These are phyloP conservation scores for Pantala flavescens DNA, from an alignment of 1,140 invertebrate genomes.

Conservation along the genomic window DNA sequence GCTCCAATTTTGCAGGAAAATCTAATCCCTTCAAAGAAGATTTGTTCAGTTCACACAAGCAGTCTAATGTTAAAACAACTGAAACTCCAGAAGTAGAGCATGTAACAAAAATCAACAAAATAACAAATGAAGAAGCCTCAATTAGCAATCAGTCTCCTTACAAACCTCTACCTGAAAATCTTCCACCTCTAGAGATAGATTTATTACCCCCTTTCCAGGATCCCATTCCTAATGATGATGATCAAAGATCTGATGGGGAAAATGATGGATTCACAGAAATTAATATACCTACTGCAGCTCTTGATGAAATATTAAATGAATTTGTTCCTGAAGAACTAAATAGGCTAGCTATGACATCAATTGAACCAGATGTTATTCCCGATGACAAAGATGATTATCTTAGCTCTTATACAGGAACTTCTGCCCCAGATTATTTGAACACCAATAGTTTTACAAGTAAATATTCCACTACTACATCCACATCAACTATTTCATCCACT, in stretches of 20 bases:
- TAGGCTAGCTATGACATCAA: background rate
- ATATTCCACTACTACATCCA: constrained; percentile 27
- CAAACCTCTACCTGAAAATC: background rate
- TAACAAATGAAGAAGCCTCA: too few relatives aligned
- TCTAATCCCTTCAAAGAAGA: too few relatives aligned
- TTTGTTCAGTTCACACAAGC: too few relatives aligned
- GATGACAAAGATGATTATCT: background rate
- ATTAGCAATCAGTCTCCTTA: too few relatives aligned
- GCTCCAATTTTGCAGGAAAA: too few relatives aligned
- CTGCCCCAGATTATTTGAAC: background rate
- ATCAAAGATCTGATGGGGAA: background rate
- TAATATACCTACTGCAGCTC: background rate
- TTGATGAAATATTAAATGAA: background rate
- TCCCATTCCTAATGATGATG: background rate
- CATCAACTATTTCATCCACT: constrained; percentile 18
- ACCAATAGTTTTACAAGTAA: constrained; percentile 14
- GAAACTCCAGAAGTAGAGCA: too few relatives aligned
- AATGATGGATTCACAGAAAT: background rate
- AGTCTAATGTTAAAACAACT: too few relatives aligned
- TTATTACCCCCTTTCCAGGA: background rate
- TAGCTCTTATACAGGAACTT: background rate
- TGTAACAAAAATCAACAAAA: too few relatives aligned
- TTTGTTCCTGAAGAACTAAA: background rate
- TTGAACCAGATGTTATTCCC: background rate
- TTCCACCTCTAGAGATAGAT: background rate